phyloP scores from a whole-genome alignment of 2,888 invertebrate species.

The Dicranocentrus wangi region DNA sequence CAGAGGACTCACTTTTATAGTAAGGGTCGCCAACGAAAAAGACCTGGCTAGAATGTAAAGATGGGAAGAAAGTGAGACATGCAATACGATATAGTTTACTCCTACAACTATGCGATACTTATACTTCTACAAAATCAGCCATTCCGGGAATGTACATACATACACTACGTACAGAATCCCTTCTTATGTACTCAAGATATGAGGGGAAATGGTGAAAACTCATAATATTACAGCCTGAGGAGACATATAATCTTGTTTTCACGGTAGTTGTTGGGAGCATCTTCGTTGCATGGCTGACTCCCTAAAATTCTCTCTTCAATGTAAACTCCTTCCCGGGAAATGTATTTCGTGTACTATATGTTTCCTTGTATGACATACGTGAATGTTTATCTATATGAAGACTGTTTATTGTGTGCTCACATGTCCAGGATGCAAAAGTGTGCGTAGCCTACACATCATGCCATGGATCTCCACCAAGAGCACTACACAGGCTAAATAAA shows the following conservation, averaged over 20 bases:
- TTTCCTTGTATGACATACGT: background rate
- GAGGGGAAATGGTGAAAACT: conserved; percentile 30
- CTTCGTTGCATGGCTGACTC: conserved; percentile 52
- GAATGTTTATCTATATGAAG: conserved; percentile 17
- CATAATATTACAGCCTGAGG: conserved; percentile 49
- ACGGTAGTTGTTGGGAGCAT: conserved; percentile 59
- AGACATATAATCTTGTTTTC: conserved; percentile 62
- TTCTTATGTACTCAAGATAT: conserved; percentile 14
- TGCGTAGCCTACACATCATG: conserved; percentile 1
- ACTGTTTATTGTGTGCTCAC: conserved; percentile 54
- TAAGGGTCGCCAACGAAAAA: conserved; percentile 41
- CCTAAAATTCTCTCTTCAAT: background rate
- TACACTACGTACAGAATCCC: too few species aligned
- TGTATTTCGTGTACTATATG: background rate
- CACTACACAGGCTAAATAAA: conserved; percentile 43
- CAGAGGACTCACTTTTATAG: conserved; percentile 57
- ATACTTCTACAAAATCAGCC: too few species aligned
- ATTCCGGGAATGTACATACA: too few species aligned
- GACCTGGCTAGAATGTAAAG: conserved; percentile 31
- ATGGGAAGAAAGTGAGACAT: conserved; percentile 28
- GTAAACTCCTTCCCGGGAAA: background rate
- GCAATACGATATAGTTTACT: conserved; percentile 1
- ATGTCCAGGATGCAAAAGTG: background rate
- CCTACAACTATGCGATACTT: too few species aligned
- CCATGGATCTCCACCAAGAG: conserved; percentile 33